Conservation (phyloP, 2,113 vertebrate genomes). For the Mohoua ochrocephala region DNA sequence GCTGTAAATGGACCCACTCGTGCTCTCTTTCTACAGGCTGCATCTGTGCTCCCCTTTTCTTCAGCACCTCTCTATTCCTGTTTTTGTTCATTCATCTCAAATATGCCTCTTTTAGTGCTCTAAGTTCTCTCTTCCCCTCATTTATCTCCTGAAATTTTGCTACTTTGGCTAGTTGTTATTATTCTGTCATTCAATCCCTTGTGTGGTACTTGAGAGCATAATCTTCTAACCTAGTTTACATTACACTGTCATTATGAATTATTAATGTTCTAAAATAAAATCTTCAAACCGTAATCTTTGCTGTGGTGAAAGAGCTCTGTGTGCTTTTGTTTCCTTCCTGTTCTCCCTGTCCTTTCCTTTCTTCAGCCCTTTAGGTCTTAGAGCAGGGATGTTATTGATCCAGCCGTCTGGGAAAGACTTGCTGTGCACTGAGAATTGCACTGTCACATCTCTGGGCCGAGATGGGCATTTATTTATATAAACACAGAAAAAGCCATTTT, state of each 20-base stretch:
- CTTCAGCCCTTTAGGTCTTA: neutral
- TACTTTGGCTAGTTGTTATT: constrained; percentile 1
- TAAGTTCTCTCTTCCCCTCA: neutral
- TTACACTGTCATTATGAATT: constrained; percentile 59
- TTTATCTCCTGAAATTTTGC: constrained; percentile 11
- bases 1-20: neutral
- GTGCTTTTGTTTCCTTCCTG: constrained; percentile 41
- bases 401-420: neutral
- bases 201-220: constrained; percentile 51
- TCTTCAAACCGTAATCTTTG: constrained; percentile 51
- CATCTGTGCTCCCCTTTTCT: neutral
- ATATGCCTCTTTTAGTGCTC: neutral
- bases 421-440: neutral
- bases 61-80: neutral
- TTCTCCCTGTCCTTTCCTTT: neutral
- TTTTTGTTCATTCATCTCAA: neutral
- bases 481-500: neutral
- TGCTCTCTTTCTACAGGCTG: neutral
- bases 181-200: constrained; percentile 53
- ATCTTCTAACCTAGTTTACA: constrained; percentile 59
- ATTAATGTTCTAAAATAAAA: constrained; percentile 60
- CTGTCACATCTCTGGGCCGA: neutral
- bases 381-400: constrained; percentile 27
- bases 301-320: constrained; percentile 36
- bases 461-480: neutral